These are phyloP conservation scores for Bolinopsis microptera DNA, from an alignment of 37 sponge, comb jelly and placozoan species.

Conservation along the genomic window DNA sequence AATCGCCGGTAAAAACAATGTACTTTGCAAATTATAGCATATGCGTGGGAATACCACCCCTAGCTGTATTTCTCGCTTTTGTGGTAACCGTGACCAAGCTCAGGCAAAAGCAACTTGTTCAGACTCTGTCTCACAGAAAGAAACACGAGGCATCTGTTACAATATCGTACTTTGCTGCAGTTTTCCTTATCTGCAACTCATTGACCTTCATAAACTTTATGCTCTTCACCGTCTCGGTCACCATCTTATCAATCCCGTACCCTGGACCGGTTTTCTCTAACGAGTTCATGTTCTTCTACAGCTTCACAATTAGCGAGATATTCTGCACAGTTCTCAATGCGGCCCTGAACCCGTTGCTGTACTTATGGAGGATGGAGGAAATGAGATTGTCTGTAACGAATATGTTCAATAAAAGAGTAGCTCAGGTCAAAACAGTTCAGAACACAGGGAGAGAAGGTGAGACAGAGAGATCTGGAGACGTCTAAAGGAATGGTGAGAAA, in stretches of 20 bases:
- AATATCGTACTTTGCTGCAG: not conserved
- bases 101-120: not conserved
- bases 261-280: not conserved
- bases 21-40: not conserved
- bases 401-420: no score
- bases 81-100: not conserved
- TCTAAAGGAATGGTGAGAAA: no score
- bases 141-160: not conserved
- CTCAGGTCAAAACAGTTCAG: no score
- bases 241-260: not conserved
- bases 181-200: not conserved
- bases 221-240: not conserved
- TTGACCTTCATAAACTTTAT: not conserved
- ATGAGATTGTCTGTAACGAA: no score
- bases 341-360: no score
- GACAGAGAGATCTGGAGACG: no score
- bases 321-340: constrained; percentile 1
- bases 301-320: not conserved
- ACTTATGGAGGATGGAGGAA: no score
- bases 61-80: not conserved
- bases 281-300: constrained; percentile 33
- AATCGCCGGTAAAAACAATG: not conserved
- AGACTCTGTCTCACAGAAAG: not conserved
- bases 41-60: not conserved
- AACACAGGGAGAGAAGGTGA: no score